Base-by-base conservation (phyloP, 2,113 vertebrate species). In the Zapus hudsonius region DNA sequence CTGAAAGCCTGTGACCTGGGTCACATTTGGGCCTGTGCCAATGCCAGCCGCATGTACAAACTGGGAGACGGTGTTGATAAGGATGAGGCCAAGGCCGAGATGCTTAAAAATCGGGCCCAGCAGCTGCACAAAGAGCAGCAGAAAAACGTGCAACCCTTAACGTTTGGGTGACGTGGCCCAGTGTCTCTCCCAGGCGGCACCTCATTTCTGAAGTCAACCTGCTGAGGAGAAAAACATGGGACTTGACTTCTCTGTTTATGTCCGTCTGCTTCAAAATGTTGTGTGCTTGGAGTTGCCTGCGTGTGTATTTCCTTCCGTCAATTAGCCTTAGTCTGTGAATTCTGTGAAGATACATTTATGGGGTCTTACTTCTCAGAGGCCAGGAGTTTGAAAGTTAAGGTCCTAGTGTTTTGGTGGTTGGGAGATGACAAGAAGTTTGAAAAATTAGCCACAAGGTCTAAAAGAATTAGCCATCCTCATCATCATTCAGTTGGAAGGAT, bases 31-130 rank as follows among this genome's bases (percentile, higher is more conserved):
- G 99, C 98, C 73, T 99, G 99, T 66, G 99, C 98, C 87, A 99
- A 99, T 3, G 99, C 99, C 93, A 99, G 99, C 83, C 99, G 99
- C 84, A 99, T 99, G 99, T 99, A 99, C 97, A 99, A 96, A 95
- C 97, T 99, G 23, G 99, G 99, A 33, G 99, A 99, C 36, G 99
- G 99, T 0, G 94, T 98, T 0, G 95, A 98, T 75, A 99, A 98
- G 96, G 98, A 99, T 0, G 98, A 99, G 42, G 97, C 97, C 16
- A 99, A 99, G 92, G 99, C 99, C 0, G 99, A 99, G 94, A 96
- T 98, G 38, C 96, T 99, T 92, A 99, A 99, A 98, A 99, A 99
- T 81, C 98, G 98, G 91, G 99, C 99, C 0, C 98, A 44, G 94
- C 95, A 98, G 73, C 94, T 99, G 59, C 98, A 99, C 63, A 98